Conservation (phyloP, 2,888 invertebrate species). For the Leptopilina drosophilae region DNA sequence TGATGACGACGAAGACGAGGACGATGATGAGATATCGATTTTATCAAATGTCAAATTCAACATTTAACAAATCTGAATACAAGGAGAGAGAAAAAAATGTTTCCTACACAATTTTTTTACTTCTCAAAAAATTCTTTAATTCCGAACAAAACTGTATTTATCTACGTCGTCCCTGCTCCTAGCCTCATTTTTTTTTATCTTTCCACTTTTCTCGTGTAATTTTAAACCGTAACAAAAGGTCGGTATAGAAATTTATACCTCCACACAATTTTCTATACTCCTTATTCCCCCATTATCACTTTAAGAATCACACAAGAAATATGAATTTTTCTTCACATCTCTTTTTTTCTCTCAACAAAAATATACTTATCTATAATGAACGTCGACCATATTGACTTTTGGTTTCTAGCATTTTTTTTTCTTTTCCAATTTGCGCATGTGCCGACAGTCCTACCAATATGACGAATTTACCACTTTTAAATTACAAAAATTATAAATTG, state of each 20-base stretch:
- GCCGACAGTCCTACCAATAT: background rate
- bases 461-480: no score
- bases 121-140: background rate
- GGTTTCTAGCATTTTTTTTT: slow-evolving; percentile 4
- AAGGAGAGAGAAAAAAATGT: background rate
- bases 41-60: slow-evolving; percentile 64
- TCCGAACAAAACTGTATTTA: background rate
- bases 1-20: slow-evolving; percentile 47
- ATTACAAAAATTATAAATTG: no score
- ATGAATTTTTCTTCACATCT: slow-evolving; percentile 5
- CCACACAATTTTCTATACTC: background rate
- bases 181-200: slow-evolving; percentile 17
- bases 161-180: slow-evolving; percentile 14
- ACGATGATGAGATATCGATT: slow-evolving; percentile 62
- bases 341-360: background rate
- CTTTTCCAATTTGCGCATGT: background rate
- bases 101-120: background rate
- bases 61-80: slow-evolving; percentile 59
- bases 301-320: background rate
- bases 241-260: background rate
- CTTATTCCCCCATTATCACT: slow-evolving; percentile 1
- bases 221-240: no score
- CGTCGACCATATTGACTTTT: background rate
- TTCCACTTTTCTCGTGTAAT: background rate
- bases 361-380: slow-evolving; percentile 22